Conservation (phyloP, 23 tunicate species). For the Pegea sp. region DNA sequence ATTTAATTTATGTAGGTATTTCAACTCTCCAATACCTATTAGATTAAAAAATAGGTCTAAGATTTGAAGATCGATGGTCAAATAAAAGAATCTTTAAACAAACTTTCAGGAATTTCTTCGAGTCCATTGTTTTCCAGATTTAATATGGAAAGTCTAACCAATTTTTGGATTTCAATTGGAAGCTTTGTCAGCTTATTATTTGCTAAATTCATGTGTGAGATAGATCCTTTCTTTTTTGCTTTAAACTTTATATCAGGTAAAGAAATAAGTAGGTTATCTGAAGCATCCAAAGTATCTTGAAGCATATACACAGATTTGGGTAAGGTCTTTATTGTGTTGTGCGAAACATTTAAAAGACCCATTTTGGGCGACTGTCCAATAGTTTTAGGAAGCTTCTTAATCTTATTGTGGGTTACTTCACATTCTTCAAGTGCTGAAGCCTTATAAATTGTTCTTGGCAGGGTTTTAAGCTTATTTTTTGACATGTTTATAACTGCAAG, state of each 20-base stretch:
- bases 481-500: slow-evolving; percentile 41
- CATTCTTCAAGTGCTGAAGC: slow-evolving; percentile 74
- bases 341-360: slow-evolving; percentile 57
- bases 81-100: not conserved
- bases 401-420: slow-evolving; percentile 50
- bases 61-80: too few relatives aligned
- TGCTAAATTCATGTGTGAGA: slow-evolving; percentile 40
- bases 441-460: slow-evolving; percentile 71
- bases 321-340: slow-evolving; percentile 52
- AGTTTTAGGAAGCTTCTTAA: slow-evolving; percentile 73
- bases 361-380: slow-evolving; percentile 68
- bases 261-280: slow-evolving; percentile 53
- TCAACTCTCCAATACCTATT: slow-evolving; percentile 49
- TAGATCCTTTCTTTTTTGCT: slow-evolving; percentile 66
- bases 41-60: not conserved
- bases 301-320: slow-evolving; percentile 83
- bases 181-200: slow-evolving; percentile 35
- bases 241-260: slow-evolving; percentile 58
- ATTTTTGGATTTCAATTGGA: slow-evolving; percentile 52
- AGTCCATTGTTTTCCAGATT: slow-evolving; percentile 35
- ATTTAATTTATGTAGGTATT: slow-evolving; percentile 24
- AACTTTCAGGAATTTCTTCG: slow-evolving; percentile 21
- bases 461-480: slow-evolving; percentile 59
- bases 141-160: slow-evolving; percentile 31
- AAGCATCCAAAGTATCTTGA: slow-evolving; percentile 50